phyloP scores from a whole-genome alignment of 2,113 vertebrate genomes.

The Syrmaticus mikado region DNA sequence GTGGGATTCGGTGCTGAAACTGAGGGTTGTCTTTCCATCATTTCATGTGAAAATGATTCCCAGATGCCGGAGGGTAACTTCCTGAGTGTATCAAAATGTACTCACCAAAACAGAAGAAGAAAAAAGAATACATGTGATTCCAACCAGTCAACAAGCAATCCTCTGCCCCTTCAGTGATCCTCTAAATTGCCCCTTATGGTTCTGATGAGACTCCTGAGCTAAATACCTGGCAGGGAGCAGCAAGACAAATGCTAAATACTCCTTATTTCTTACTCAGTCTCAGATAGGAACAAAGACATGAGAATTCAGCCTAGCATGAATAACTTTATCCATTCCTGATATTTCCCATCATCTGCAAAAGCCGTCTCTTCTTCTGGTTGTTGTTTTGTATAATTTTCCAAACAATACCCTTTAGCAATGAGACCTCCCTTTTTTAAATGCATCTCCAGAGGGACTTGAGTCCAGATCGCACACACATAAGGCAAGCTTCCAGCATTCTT shows the following conservation, averaged over 20 bases:
- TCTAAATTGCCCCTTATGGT: neutral
- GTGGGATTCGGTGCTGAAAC: neutral
- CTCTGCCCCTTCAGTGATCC: neutral
- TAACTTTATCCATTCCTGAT: slow-evolving; percentile 43
- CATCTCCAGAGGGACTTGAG: slow-evolving; percentile 65
- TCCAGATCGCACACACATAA: slow-evolving; percentile 62
- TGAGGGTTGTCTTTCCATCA: slow-evolving; percentile 3
- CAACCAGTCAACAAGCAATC: neutral
- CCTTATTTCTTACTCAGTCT: neutral
- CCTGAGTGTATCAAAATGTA: neutral
- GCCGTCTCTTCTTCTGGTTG: slow-evolving; percentile 37
- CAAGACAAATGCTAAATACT: neutral
- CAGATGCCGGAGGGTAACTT: slow-evolving; percentile 39
- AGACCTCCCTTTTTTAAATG: slow-evolving; percentile 36
- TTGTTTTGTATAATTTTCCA: slow-evolving; percentile 65
- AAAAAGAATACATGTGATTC: neutral
- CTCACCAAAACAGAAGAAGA: neutral
- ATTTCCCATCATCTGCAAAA: slow-evolving; percentile 66
- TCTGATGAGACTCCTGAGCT: neutral
- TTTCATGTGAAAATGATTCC: slow-evolving; percentile 43
- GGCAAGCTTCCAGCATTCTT: slow-evolving; percentile 71
- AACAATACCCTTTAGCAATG: slow-evolving; percentile 69
- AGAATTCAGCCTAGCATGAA: slow-evolving; percentile 29
- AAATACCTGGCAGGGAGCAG: neutral
- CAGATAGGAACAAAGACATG: neutral